Percentiles rank a stretch among this genome's conserved stretches.
Evolutionary conservation across 2,888 invertebrate genomes (phyloP).

Genomic region (Schizaphis graminum): DNA sequence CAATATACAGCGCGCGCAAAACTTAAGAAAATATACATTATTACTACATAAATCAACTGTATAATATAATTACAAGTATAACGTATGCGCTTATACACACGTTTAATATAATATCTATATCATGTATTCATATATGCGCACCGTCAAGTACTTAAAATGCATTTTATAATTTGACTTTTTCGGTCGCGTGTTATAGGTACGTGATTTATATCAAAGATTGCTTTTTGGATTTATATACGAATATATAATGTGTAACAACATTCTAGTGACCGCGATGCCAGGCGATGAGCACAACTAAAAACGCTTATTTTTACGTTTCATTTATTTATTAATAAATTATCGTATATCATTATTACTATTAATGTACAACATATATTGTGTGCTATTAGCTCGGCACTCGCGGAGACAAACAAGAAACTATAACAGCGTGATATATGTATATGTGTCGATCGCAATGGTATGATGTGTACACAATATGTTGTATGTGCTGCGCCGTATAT

Average conservation of each 20-base stretch:
- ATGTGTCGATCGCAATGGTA: neutral
- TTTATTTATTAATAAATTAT: neutral
- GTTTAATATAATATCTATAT: neutral
- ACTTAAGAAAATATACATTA: neutral
- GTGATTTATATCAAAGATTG: neutral
- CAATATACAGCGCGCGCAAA: neutral
- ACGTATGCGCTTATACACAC: neutral
- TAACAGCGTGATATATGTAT: neutral
- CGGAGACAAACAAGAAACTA: neutral
- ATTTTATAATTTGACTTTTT: slow-evolving; percentile 5
- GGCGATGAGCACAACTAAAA: neutral
- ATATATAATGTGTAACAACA: neutral
- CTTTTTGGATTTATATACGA: neutral
- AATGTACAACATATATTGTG: neutral
- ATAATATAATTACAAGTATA: neutral
- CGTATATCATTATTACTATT: neutral
- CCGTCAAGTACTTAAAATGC: neutral
- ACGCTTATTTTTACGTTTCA: neutral
- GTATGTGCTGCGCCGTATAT: neutral
- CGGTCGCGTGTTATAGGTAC: too few relatives aligned
- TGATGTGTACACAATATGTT: neutral
- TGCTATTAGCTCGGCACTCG: neutral
- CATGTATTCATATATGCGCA: neutral
- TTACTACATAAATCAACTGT: slow-evolving; percentile 20
- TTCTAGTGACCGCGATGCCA: neutral